Percentiles rank a stretch among this genome's conserved stretches.
Conservation (phyloP, 2,888 invertebrate genomes). For the Argyra leucocephala region DNA sequence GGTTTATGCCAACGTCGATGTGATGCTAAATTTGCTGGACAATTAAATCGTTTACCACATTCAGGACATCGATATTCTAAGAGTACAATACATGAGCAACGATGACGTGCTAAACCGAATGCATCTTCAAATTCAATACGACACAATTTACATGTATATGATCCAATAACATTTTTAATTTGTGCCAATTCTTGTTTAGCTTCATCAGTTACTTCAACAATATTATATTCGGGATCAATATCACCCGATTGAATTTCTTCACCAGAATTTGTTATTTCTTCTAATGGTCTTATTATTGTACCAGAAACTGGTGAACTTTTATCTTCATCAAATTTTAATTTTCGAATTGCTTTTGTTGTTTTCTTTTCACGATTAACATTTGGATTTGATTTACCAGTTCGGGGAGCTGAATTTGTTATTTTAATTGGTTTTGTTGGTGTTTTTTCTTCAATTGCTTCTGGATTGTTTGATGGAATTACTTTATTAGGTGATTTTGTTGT, state of each 20-base stretch:
- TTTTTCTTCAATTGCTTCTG: constrained; percentile 29
- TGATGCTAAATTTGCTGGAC: constrained; percentile 92
- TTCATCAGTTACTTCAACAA: constrained; percentile 91
- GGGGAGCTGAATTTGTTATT: constrained; percentile 32
- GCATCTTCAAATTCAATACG: constrained; percentile 88
- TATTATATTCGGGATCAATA: constrained; percentile 91
- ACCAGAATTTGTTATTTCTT: constrained; percentile 61
- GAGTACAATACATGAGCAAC: constrained; percentile 91
- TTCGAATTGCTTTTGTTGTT: constrained; percentile 55
- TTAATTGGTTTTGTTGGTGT: constrained; percentile 37
- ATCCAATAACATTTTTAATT: constrained; percentile 93
- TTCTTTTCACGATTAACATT: constrained; percentile 26
- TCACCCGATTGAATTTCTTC: constrained; percentile 51
- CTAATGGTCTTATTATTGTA: constrained; percentile 77
- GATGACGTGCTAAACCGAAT: constrained; percentile 91
- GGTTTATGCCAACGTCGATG: constrained; percentile 98
- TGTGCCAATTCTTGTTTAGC: constrained; percentile 86
- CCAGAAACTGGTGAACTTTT: constrained; percentile 89
- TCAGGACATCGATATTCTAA: constrained; percentile 97
- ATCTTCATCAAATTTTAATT: constrained; percentile 83
- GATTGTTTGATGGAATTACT: constrained; percentile 24
- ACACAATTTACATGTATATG: constrained; percentile 90
- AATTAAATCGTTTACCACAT: constrained; percentile 96
- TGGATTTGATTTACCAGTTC: constrained; percentile 33
- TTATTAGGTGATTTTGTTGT: constrained; percentile 23